Evolutionary conservation across 2,888 invertebrate species (phyloP).

Genomic region (Achlya flavicornis): DNA sequence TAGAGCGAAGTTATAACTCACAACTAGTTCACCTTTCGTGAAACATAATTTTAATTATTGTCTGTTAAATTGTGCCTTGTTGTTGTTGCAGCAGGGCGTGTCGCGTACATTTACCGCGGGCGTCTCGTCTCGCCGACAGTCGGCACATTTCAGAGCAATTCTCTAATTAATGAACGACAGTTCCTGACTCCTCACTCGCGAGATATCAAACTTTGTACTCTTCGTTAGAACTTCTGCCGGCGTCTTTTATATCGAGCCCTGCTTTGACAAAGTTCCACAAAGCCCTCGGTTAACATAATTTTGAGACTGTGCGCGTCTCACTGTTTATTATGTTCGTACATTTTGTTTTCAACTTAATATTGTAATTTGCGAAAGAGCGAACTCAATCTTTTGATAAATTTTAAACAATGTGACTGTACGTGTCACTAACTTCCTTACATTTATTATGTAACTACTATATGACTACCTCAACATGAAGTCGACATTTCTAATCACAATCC

Average conservation of each 20-base stretch:
- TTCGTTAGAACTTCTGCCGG: slow-evolving; percentile 30
- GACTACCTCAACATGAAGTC: too few species aligned
- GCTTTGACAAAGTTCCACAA: slow-evolving; percentile 26
- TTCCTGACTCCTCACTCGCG: slow-evolving; percentile 10
- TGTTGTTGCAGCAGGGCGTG: not conserved
- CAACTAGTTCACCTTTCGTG: too few species aligned
- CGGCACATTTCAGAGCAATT: slow-evolving; percentile 9
- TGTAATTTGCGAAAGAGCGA: too few species aligned
- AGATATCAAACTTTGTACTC: slow-evolving; percentile 36
- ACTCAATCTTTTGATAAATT: too few species aligned
- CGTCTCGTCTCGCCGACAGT: not conserved
- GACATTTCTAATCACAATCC: too few species aligned
- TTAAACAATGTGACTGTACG: too few species aligned
- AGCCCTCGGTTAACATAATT: slow-evolving; percentile 24
- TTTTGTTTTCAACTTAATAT: too few species aligned
- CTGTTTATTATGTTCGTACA: slow-evolving; percentile 10
- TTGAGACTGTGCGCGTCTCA: slow-evolving; percentile 27
- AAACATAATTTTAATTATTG: too few species aligned
- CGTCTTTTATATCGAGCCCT: slow-evolving; percentile 23
- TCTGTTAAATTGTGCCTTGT: not conserved
- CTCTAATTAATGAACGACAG: slow-evolving; percentile 13
- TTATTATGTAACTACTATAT: too few species aligned
- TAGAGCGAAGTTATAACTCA: too few species aligned
- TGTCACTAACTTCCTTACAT: too few species aligned
- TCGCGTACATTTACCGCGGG: not conserved